Conservation (phyloP, 2,113 vertebrate genomes). For the Microcebus ravelobensis region DNA sequence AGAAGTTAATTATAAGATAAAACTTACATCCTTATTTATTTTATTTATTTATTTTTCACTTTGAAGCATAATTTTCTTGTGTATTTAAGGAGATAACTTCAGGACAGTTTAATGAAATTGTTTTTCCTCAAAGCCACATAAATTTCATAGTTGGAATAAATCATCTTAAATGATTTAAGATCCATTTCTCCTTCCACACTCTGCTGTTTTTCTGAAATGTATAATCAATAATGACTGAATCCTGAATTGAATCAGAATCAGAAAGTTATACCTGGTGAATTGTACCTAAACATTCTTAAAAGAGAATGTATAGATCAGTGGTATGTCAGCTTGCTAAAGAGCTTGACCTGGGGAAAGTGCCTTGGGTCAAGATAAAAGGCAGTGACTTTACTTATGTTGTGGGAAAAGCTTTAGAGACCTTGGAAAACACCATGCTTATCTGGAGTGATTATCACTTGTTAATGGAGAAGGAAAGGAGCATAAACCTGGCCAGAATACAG, state of each 20-base stretch:
- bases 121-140: conserved; percentile 9
- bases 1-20: conserved; percentile 11
- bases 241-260: conserved; percentile 50
- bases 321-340: not conserved
- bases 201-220: conserved; percentile 7
- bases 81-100: not conserved
- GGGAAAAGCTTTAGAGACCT: not conserved
- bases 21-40: not conserved
- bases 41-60: not conserved
- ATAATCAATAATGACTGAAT: conserved; percentile 52
- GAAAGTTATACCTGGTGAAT: not conserved
- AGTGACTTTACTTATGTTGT: not conserved
- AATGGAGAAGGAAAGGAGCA: not conserved
- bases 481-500: not conserved
- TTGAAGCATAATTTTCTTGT: conserved; percentile 14
- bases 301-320: conserved; percentile 11
- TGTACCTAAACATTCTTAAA: conserved; percentile 50
- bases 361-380: not conserved
- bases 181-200: conserved; percentile 11
- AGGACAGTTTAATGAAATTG: conserved; percentile 25
- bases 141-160: conserved; percentile 32
- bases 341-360: not conserved
- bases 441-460: not conserved
- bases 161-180: conserved; percentile 31
- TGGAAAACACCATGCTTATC: not conserved